phyloP scores from a whole-genome alignment of 2,888 invertebrate species.

The Cerastis rubricosa region DNA sequence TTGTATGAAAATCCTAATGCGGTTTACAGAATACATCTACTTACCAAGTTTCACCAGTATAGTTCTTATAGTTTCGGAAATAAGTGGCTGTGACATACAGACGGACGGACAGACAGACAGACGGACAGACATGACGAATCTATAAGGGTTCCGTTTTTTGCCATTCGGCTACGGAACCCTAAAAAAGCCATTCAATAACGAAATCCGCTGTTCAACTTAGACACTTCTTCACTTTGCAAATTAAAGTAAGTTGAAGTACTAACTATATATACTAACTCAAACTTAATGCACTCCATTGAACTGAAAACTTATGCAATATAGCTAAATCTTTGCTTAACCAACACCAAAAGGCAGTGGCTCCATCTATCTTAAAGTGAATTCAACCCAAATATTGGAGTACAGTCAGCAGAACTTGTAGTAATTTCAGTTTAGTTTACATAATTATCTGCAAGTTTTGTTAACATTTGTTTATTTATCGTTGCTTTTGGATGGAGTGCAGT shows the following conservation, averaged over 20 bases:
- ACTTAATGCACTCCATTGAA: constrained; percentile 35
- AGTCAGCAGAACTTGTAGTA: constrained; percentile 34
- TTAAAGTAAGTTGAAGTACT: constrained; percentile 23
- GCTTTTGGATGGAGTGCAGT: too few species aligned
- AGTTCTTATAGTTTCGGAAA: too few species aligned
- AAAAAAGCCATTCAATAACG: not conserved
- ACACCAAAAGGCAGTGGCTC: constrained; percentile 36
- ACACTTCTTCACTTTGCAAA: constrained; percentile 4
- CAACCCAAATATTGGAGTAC: constrained; percentile 41
- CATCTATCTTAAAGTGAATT: constrained; percentile 28
- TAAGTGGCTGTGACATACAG: too few species aligned
- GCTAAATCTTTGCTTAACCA: constrained; percentile 19
- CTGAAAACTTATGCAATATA: constrained; percentile 43
- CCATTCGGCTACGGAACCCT: too few species aligned
- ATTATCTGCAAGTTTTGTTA: constrained; percentile 33
- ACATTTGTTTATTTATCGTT: constrained; percentile 15
- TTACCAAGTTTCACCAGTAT: too few species aligned
- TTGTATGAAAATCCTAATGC: too few species aligned
- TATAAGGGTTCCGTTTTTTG: too few species aligned
- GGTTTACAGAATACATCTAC: too few species aligned
- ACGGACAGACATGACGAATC: too few species aligned
- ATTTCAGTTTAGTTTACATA: constrained; percentile 30
- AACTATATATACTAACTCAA: constrained; percentile 17
- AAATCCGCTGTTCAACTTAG: not conserved
- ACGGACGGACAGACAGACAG: too few species aligned